A percentile compares a stretch with the other conserved stretches of the same genome.
These are phyloP conservation scores for Darevskia nairensis DNA, from an alignment of 2,797 vertebrate genomes.

Conservation along the genomic window DNA sequence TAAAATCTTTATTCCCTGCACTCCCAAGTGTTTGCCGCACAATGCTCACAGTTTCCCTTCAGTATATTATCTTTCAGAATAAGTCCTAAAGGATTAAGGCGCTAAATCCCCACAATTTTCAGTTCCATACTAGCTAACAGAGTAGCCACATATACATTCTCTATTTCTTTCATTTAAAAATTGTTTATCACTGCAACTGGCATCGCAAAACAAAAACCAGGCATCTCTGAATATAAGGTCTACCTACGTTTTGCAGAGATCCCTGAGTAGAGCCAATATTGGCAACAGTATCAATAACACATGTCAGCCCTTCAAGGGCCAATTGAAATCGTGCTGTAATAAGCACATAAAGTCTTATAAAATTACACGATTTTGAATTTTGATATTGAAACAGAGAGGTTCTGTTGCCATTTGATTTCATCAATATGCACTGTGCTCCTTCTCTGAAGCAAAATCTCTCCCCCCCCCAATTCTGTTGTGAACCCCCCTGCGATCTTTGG, in stretches of 20 bases:
- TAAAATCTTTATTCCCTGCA: constrained; percentile 29
- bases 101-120: constrained; percentile 37
- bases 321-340: too few relatives aligned
- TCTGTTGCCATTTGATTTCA: too few relatives aligned
- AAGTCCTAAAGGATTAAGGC: constrained; percentile 54
- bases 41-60: neutral
- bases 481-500: too few relatives aligned
- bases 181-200: neutral
- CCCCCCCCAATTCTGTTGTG: too few relatives aligned
- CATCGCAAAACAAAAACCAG: neutral
- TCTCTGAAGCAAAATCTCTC: too few relatives aligned
- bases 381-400: neutral
- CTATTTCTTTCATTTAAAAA: neutral
- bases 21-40: neutral
- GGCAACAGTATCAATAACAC: neutral
- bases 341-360: too few relatives aligned
- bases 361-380: neutral
- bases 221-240: neutral
- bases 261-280: neutral
- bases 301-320: neutral
- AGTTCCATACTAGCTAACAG: constrained; percentile 10
- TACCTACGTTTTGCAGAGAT: neutral
- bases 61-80: constrained; percentile 18
- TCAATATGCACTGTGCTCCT: too few relatives aligned
- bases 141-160: constrained; percentile 9